Evolutionary conservation across 2,888 invertebrate genomes (phyloP), one percentile per base, ranked within the genome.

Genomic region (Stenodema calcarata): DNA sequence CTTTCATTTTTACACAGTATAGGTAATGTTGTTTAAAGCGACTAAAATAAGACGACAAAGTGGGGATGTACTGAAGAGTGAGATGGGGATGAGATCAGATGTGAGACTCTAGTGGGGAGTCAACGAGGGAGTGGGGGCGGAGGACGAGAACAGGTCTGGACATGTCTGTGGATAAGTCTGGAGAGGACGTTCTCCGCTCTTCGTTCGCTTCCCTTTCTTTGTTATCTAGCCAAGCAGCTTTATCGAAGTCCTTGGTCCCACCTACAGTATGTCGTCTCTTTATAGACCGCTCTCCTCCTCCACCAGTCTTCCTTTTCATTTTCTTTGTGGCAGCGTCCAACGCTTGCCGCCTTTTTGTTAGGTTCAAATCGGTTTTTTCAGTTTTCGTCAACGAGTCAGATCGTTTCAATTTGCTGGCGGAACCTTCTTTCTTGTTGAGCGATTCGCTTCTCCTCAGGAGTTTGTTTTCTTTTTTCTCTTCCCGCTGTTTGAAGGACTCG

Each of bases 191-290:
- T 85, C 94, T 91, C 35, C 94, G 89, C 87, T 93, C 92, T 82
- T 91, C 91, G 41, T 91, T 90, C 44, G 89, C 90, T 88, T 92
- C 92, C n/a, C 92, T 91, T 88, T 93, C 92, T 88, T 93, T 92
- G 88, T 93, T 93, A 88, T 93, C 93, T 86, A 92, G 89, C 93
- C 93, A 93, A 73, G 93, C 92, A 27, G 94, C 92, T 88, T 94
- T 94, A 89, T 94, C 94, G 27, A 94, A 95, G 92, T 97, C 97
- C 91, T 96, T 96, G n/a, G 96, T 96, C 85, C 98, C 97, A 88
- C 97, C 97, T 11, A 98, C 97, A 0, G 98, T 98, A 92, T 98
- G 97, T 41, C 98, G 93, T 70, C 98, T 93, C 91, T 97, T 97
- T 90, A 97, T 96, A 88, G 96, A 95, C 89, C 95, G 92, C 91